phyloP scores from a whole-genome alignment of 2,888 invertebrate genomes.

The Mythimna loreyi region DNA sequence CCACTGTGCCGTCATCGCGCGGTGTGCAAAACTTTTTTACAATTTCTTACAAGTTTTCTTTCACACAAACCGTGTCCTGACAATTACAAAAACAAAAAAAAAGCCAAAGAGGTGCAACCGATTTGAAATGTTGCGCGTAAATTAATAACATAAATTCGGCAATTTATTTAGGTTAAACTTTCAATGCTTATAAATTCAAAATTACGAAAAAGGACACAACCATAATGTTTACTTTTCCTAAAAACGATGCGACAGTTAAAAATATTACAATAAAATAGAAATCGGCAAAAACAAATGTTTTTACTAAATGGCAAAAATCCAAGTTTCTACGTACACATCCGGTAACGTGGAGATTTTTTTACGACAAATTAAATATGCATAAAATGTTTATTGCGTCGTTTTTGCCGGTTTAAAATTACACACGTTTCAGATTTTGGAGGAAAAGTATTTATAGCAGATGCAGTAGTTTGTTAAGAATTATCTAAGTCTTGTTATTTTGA shows the following conservation, averaged over 20 bases:
- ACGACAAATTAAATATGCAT: slow-evolving; percentile 14
- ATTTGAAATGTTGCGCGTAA: too few relatives aligned
- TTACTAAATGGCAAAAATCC: neutral
- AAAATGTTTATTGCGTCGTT: slow-evolving; percentile 9
- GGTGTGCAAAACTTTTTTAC: too few relatives aligned
- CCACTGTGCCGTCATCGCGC: too few relatives aligned
- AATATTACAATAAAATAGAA: neutral
- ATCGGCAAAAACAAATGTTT: neutral
- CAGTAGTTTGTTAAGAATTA: slow-evolving; percentile 24
- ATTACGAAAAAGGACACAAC: neutral
- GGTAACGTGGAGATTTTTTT: slow-evolving; percentile 11
- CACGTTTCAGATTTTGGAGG: neutral
- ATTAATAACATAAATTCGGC: too few relatives aligned
- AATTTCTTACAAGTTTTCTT: too few relatives aligned
- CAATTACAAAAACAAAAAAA: too few relatives aligned
- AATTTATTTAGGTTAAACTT: too few relatives aligned
- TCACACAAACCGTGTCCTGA: too few relatives aligned
- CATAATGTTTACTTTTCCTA: neutral
- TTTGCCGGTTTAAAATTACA: slow-evolving; percentile 11
- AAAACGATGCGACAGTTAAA: neutral
- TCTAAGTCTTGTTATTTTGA: slow-evolving; percentile 13
- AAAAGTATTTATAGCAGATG: slow-evolving; percentile 46
- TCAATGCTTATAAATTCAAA: neutral
- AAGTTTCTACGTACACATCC: neutral
- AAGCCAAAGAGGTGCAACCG: too few relatives aligned